These are phyloP conservation scores for Condylura cristata DNA, from an alignment of 2,113 vertebrate genomes.

Conservation along the genomic window DNA sequence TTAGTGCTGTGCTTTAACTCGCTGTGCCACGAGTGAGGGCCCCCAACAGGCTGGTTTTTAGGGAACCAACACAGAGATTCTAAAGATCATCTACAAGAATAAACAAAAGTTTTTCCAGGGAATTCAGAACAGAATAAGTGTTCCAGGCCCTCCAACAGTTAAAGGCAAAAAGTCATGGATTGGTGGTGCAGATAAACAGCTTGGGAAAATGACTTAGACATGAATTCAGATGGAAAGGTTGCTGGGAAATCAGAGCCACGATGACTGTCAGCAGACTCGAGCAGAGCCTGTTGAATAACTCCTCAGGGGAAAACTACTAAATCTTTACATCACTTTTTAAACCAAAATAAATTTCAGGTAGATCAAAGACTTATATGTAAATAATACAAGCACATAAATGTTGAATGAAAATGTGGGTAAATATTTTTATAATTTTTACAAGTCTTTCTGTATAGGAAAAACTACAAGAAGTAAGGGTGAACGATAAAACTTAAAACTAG, in stretches of 20 bases:
- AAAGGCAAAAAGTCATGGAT: neutral
- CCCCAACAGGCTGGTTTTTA: neutral
- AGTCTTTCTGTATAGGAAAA: slow-evolving; percentile 20
- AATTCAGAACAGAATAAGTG: neutral
- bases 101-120: neutral
- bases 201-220: neutral
- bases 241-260: neutral
- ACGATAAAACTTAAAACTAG: slow-evolving; percentile 45
- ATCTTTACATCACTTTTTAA: slow-evolving; percentile 29
- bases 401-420: neutral
- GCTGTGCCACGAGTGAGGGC: too few relatives aligned
- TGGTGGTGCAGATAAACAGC: neutral
- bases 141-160: neutral
- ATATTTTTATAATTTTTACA: slow-evolving; percentile 39
- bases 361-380: slow-evolving; percentile 18
- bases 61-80: neutral
- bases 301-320: neutral
- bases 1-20: too few relatives aligned
- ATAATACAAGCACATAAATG: slow-evolving; percentile 44
- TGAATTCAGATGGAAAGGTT: neutral
- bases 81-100: neutral
- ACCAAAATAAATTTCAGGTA: slow-evolving; percentile 35
- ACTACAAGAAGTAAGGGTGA: neutral
- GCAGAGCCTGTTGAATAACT: neutral
- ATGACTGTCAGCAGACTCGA: neutral